These are phyloP conservation scores for Chelonoidis abingdonii DNA, from an alignment of 2,113 vertebrate genomes.

Conservation along the genomic window DNA sequence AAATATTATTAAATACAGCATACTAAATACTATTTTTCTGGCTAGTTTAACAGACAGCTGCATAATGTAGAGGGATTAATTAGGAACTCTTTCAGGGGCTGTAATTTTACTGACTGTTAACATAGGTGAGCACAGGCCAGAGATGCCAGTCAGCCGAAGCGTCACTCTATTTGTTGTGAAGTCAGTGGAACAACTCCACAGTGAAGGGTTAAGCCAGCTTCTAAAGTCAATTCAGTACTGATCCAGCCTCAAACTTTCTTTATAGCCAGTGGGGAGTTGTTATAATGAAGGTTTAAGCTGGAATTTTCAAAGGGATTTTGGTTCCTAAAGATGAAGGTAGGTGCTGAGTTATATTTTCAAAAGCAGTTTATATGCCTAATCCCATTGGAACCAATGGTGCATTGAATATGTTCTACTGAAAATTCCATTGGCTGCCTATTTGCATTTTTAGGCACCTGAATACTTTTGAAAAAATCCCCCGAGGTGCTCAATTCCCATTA, in stretches of 20 bases:
- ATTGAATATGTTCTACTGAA: not conserved
- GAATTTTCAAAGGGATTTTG: not conserved
- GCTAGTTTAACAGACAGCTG: not conserved
- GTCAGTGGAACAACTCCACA: conserved; percentile 23
- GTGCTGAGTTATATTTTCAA: not conserved
- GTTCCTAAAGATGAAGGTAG: not conserved
- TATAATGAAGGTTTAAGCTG: not conserved
- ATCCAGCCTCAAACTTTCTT: conserved; percentile 6
- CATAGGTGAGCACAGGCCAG: not conserved
- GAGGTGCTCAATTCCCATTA: not conserved
- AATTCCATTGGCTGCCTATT: too few species aligned
- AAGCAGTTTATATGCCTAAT: not conserved
- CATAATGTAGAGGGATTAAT: fast-evolving
- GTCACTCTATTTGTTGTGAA: conserved; percentile 16
- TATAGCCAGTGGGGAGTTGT: not conserved
- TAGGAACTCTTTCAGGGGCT: not conserved
- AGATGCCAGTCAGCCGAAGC: not conserved
- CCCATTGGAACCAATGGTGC: not conserved
- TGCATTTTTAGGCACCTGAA: too few species aligned
- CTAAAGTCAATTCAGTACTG: not conserved
- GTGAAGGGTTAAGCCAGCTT: conserved; percentile 1
- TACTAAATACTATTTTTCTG: not conserved
- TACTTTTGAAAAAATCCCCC: too few species aligned
- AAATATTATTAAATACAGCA: not conserved
- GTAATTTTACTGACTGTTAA: not conserved